These are phyloP conservation scores for Pocillopora damicornis DNA, from an alignment of 64 coral and sea anemone genomes.

Conservation along the genomic window DNA sequence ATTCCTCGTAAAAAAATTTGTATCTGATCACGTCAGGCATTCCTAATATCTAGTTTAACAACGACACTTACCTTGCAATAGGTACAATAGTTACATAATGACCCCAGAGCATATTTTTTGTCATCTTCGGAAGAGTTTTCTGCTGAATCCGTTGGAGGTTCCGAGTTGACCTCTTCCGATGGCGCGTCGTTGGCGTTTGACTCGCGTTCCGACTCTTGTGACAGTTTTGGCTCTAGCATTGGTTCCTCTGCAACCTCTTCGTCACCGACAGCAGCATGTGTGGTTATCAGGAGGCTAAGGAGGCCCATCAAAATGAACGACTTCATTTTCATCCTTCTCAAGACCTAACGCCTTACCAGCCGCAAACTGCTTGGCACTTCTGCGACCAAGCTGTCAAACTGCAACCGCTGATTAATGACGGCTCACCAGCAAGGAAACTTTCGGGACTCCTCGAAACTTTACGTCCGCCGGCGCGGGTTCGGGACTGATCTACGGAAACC, in stretches of 20 bases:
- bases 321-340: background rate
- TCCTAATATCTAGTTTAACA: no score
- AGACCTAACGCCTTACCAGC: background rate
- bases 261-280: background rate
- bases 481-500: no score
- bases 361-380: background rate
- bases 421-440: background rate
- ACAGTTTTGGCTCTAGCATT: constrained; percentile 32
- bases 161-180: constrained; percentile 32
- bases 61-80: constrained; percentile 85
- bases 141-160: background rate
- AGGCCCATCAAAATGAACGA: background rate
- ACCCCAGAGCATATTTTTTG: constrained; percentile 67
- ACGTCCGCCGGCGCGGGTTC: background rate
- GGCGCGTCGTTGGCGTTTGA: background rate
- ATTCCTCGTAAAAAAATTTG: no score
- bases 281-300: background rate
- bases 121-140: constrained; percentile 27
- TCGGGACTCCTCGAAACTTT: background rate
- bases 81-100: constrained; percentile 81
- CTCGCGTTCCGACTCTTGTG: constrained; percentile 4
- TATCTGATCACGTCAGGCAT: no score
- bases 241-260: constrained; percentile 42
- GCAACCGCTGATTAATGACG: background rate
- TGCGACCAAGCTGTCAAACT: background rate